Evolutionary conservation across 2,797 vertebrate species (phyloP), one percentile per base, ranked within the genome.

Genomic region (Pristis pectinata): DNA sequence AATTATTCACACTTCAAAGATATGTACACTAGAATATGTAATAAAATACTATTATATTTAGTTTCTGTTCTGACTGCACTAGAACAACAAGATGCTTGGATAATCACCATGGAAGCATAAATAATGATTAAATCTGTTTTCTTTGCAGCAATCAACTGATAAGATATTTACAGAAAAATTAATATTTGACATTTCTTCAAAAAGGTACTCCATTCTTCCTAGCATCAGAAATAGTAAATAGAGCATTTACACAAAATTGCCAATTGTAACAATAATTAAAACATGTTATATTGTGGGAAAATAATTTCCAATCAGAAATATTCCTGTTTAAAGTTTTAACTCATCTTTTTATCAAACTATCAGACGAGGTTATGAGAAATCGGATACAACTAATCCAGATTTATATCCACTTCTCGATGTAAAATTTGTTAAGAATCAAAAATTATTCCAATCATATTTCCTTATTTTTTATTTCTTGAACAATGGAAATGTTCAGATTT

Each of bases 161-260:
- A 70, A 30, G 76, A 72, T 70, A 27, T 95, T 95, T 59, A 80
- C 49, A 4, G 92, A 34, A 19, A 95, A 83, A 94, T 15, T 72
- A 61, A 53, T 44, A 92, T 0, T 8, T 79, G 34, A 79, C 24
- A 91, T 59, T 92, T 67, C 87, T 92, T 34, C 87, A 92, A 85
- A n/a, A 85, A 49, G 61, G 22, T 34, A 91, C 0, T 56, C 83
- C 37, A 72, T 85, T 61, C 82, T 59, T 72, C 59, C 61, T 61
- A 85, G 30, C 30, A 27, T 89, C 83, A 89, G 80, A 41, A 94
- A n/a, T 56, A 67, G 64, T 53, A 37, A 74, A 30, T 8, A 94
- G 53, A 37, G 87, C 61, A 91, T 24, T 56, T 37, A 37, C 6
- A 89, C 70, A n/a, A 77, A 77, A 91, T 53, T 72, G 37, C 91